These are phyloP conservation scores for Proteles cristata DNA, from an alignment of 2,113 vertebrate genomes.

Conservation along the genomic window DNA sequence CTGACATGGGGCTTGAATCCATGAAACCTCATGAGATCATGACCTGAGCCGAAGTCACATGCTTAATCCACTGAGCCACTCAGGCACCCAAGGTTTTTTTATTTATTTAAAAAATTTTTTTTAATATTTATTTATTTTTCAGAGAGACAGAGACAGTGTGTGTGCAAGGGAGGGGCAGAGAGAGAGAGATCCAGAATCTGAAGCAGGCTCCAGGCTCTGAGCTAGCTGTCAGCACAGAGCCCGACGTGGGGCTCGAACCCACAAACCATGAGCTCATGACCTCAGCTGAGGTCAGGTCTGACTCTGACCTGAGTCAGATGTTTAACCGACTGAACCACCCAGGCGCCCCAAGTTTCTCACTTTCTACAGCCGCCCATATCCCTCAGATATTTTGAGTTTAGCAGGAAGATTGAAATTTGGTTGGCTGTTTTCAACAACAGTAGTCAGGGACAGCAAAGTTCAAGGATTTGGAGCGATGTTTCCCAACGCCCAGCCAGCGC, in stretches of 20 bases:
- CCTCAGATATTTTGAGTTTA: background rate
- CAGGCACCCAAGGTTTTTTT: background rate
- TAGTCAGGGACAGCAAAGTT: background rate
- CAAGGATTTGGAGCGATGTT: background rate
- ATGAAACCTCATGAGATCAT: background rate
- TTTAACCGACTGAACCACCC: no score
- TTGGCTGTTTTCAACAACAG: background rate
- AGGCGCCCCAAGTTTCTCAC: background rate
- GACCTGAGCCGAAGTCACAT: background rate
- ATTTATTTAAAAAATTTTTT: no score
- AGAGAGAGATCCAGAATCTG: no score
- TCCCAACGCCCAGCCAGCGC: background rate
- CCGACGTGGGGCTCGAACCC: no score
- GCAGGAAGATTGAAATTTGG: background rate
- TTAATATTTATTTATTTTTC: no score
- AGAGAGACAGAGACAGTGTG: no score
- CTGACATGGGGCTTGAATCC: background rate
- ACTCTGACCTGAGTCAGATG: no score
- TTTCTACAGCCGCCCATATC: background rate
- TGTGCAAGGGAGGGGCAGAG: no score
- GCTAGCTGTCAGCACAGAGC: no score
- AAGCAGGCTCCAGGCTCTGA: no score
- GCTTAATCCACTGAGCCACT: background rate
- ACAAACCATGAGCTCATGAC: no score
- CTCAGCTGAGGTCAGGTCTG: no score